Conservation (phyloP, 2,888 invertebrate genomes). For the Neocrepidodera transversa region DNA sequence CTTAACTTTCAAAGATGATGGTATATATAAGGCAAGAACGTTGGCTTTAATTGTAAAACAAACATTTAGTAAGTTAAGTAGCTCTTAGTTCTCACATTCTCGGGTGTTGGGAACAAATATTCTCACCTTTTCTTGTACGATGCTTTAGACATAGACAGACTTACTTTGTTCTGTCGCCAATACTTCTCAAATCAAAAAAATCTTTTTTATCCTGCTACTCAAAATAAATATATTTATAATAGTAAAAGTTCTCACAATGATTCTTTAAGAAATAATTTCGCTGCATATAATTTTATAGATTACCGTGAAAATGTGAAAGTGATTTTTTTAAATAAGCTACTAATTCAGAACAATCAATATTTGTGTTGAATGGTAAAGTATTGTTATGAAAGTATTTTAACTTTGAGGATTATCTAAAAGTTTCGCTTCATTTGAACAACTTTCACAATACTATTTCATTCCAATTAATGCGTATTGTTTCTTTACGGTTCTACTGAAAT, state of each 20-base stretch:
- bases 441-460: slow-evolving; percentile 8
- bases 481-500: too few species aligned
- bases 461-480: slow-evolving; percentile 13
- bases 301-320: slow-evolving; percentile 18
- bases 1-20: not conserved
- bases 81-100: not conserved
- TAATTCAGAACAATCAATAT: slow-evolving; percentile 22
- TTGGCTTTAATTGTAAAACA: not conserved
- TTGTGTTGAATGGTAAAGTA: slow-evolving; percentile 14
- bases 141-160: too few species aligned
- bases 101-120: not conserved
- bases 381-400: slow-evolving; percentile 12
- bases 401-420: slow-evolving; percentile 1
- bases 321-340: slow-evolving; percentile 8
- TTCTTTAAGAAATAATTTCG: too few species aligned
- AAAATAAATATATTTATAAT: too few species aligned
- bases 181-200: too few species aligned
- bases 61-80: not conserved
- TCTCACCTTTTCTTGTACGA: too few species aligned
- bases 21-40: not conserved
- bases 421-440: slow-evolving; percentile 16
- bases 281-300: not conserved
- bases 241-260: too few species aligned
- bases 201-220: too few species aligned
- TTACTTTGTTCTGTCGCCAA: too few species aligned